Base-by-base conservation (phyloP, 1,140 invertebrate genomes). In the Gerris buenoi region DNA sequence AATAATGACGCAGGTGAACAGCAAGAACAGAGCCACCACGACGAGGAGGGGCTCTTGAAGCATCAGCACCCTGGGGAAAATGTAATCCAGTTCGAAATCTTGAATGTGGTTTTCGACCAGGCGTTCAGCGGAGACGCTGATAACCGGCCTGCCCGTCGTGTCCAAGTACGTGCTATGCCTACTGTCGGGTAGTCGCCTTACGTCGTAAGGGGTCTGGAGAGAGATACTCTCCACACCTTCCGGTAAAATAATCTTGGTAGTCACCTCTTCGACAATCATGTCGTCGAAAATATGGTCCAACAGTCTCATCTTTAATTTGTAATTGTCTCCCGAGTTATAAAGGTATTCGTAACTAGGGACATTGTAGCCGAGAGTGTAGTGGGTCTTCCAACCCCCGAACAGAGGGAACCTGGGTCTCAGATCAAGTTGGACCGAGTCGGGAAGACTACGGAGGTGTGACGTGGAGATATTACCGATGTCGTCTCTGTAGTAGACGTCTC, bases 391-490 rank as follows among this genome's bases (percentile, higher is more conserved):
- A 1, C 97, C 97, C 64, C 97, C 97, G 80, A 98, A 99, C 0
- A 99, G 79, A 25, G 97, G 97, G 77, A 98, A 99, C 71, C 97
- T 81, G 1, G 97, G 97, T 60, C 93, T 81, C 1, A 99, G 79
- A 73, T 98, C 96, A 1, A 99, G 77, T 75, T 99, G 95, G 22
- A 98, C 92, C 33, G 91, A 89, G 76, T 98, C 94, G 71, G 90
- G 88, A 71, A 88, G 83, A 15, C 90, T 75, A 71, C 87, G 83
- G 77, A 98, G 88, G 75, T 95, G 89, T 0, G 95, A 98, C 3
- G 97, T 99, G 1, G 95, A 98, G 75, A 99, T 99, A 76, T 99
- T 99, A 26, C 97, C 97, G 79, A 99, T 99, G 71, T 95, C 95
- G 79, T 99, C 97, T 27, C 95, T 81, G 75, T 96, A 97, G 75